phyloP scores from a whole-genome alignment of 2,888 invertebrate genomes.

The Dryobotodes eremita region DNA sequence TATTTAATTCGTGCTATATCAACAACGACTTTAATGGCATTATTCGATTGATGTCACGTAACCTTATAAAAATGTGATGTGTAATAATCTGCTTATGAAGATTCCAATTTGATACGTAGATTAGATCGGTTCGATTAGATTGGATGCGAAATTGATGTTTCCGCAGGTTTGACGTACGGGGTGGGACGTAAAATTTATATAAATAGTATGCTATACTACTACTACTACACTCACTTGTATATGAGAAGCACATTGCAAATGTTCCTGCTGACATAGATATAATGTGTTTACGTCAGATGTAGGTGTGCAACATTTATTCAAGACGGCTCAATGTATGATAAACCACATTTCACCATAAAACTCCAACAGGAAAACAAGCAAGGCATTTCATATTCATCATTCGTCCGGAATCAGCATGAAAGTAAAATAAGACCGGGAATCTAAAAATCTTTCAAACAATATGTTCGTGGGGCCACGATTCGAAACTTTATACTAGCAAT shows the following conservation, averaged over 20 bases:
- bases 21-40: neutral
- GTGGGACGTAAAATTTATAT: neutral
- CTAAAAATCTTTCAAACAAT: constrained; percentile 57
- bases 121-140: constrained; percentile 31
- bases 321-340: neutral
- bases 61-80: constrained; percentile 32
- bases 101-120: constrained; percentile 45
- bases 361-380: constrained; percentile 15
- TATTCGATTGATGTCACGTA: constrained; percentile 10
- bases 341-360: neutral
- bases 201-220: too few species aligned
- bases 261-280: neutral
- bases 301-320: constrained; percentile 6
- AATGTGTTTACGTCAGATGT: neutral
- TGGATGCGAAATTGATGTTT: constrained; percentile 8
- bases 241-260: neutral
- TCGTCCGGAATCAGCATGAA: constrained; percentile 36
- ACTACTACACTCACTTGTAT: too few species aligned
- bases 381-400: constrained; percentile 48
- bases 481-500: constrained; percentile 65
- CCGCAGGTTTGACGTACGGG: neutral
- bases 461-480: constrained; percentile 46
- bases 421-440: constrained; percentile 42
- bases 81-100: constrained; percentile 29
- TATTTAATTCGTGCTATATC: neutral